A percentile compares a stretch with the other conserved stretches of the same genome.
Evolutionary conservation across 2,113 vertebrate species (phyloP).

Genomic region (Galemys pyrenaicus): DNA sequence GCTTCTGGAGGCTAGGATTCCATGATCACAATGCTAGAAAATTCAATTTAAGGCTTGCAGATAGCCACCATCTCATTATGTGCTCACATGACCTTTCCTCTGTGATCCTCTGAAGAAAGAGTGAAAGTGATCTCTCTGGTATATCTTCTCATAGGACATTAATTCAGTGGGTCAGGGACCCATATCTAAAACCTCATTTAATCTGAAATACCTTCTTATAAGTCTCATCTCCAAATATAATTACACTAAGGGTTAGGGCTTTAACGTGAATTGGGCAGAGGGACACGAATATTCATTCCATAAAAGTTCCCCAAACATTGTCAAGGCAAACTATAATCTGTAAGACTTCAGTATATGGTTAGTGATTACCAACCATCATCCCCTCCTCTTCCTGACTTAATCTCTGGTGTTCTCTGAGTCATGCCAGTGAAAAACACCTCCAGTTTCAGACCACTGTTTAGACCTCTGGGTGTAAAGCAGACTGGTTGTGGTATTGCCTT

Average conservation of each 20-base stretch:
- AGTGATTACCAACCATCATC: not conserved
- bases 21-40: not conserved
- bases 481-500: not conserved
- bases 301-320: not conserved
- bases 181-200: not conserved
- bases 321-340: not conserved
- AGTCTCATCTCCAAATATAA: not conserved
- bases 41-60: not conserved
- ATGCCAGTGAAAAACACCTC: not conserved
- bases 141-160: not conserved
- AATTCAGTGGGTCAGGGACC: not conserved
- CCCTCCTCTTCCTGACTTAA: not conserved
- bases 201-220: not conserved
- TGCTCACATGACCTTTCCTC: not conserved
- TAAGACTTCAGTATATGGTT: not conserved
- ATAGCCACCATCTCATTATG: not conserved
- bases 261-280: not conserved
- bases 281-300: not conserved
- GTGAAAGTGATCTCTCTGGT: not conserved
- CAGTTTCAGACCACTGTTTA: slow-evolving; percentile 8
- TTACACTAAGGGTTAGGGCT: not conserved
- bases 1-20: not conserved
- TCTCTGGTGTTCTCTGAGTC: not conserved
- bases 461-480: not conserved
- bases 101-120: not conserved